Percentiles rank a stretch among this genome's conserved stretches.
Conservation (phyloP, 2,888 invertebrate species). For the Proisotoma minuta region DNA sequence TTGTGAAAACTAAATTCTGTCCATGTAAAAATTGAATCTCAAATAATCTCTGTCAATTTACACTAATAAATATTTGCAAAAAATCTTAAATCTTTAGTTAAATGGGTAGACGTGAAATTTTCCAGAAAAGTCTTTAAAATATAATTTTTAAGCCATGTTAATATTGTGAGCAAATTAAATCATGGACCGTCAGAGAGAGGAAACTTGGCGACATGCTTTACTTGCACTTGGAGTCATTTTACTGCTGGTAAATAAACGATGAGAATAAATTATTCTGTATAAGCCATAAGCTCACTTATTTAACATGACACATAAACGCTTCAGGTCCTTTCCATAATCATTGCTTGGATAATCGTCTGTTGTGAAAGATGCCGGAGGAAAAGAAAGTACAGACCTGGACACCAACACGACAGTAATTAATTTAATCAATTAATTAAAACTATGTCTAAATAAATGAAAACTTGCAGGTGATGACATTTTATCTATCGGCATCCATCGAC, state of each 20-base stretch:
- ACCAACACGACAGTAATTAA: too few species aligned
- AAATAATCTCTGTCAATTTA: too few species aligned
- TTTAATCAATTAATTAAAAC: too few species aligned
- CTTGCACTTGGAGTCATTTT: not conserved
- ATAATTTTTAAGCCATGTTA: too few species aligned
- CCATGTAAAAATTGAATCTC: too few species aligned
- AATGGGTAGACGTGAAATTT: too few species aligned
- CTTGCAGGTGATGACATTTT: not conserved
- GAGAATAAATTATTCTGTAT: not conserved
- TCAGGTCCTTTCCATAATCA: not conserved
- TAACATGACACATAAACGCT: not conserved
- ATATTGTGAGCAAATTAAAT: too few species aligned
- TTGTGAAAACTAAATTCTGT: too few species aligned
- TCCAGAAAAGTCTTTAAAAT: too few species aligned
- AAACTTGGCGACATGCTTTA: not conserved
- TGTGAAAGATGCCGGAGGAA: conserved; percentile 1
- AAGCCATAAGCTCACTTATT: not conserved
- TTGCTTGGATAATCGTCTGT: not conserved
- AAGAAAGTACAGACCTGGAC: not conserved
- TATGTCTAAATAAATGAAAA: too few species aligned
- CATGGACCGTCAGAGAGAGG: not conserved
- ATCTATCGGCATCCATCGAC: not conserved
- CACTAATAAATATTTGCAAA: too few species aligned
- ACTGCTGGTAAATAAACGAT: conserved; percentile 1
- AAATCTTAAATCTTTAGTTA: too few species aligned